Evolutionary conservation across 2,888 invertebrate genomes (phyloP), one percentile per base, ranked within the genome.

Genomic region (Luperina nickerlii): DNA sequence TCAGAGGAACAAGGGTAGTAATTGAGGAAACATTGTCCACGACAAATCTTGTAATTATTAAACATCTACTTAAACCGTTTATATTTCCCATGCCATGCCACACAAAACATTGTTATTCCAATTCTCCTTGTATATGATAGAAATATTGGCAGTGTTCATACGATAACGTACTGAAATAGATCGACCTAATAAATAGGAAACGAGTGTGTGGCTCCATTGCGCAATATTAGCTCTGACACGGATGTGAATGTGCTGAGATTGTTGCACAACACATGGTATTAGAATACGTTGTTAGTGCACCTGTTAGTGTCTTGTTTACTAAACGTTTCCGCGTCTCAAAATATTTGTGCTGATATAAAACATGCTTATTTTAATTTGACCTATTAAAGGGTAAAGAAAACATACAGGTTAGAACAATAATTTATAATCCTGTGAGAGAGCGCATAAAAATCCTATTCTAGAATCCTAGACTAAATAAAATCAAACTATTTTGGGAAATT

Each of bases 121-220:
- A 81, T 71, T 89, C 87, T 88, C 81, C 87, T 90, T 87, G 84
- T 84, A 80, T 85, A 90, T 90, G 87, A 87, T 91, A 91, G 90
- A 91, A 93, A 92, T 93, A 94, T 94, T 94, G 94, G 94, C 95
- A 94, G 91, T 92, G 92, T 87, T 90, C 89, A 87, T 90, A 89
- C 91, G 91, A 94, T 94, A 94, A 93, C 90, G 90, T 84, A 92
- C 93, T 85, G 90, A 94, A 96, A 96, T 95, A 96, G 96, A 94
- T 92, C 94, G 95, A 95, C 95, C 95, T 93, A 95, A 95, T 96
- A 95, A 95, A 95, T 93, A 94, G 92, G 92, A 94, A 94, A 92
- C 93, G 91, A 92, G 91, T 90, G 89, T 90, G 90, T 87, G 90
- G 91, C 88, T 88, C 87, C 88, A 90, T 96, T 96, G 91, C 94